Base-by-base conservation (phyloP, 2,113 vertebrate species). In the Ochotona princeps region DNA sequence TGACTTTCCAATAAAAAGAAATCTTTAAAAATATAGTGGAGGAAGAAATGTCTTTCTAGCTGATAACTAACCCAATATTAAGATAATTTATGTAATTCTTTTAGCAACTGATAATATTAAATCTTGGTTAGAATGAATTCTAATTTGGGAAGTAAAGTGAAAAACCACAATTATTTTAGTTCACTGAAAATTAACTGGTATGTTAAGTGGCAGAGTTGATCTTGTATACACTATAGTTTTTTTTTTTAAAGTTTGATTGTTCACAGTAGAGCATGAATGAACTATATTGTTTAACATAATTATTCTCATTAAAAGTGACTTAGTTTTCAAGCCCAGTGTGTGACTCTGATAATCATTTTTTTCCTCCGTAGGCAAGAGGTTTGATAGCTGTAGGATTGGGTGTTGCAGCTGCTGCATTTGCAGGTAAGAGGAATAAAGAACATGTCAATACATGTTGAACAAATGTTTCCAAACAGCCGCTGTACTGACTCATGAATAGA, bases 371-470 rank as follows among this genome's bases (percentile, higher is more conserved):
- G 99, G 99, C 99, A 66, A 97, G 96, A 76, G 98, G 98, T 90
- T 94, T 99, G 95, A 98, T 99, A 61, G 98, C 98, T 1, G 98
- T 99, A 2, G 99, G 99, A 51, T 99, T 99, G n/a, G 98, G 99
- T 14, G 94, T 99, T 83, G 99, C 99, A 84, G 98, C 99, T 81
- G 97, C 98, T 90, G 99, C 98, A 8, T 99, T 99, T 98, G 99
- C 98, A 97, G 99, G 99, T 99, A 97, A 98, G 97, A n/a, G 63
- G 54, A 84, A 86, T 83, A 89, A 72, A 72, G 17, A 47, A 78
- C 1, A 5, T 49, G 61, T 26, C 47, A 79, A 44, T 54, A 83
- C 32, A 51, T 89, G 26, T 73, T 87, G 32, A 35, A 89, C n/a
- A 70, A 73, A 70, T 67, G 10, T 81, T 89, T 94, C 32, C 54